A percentile compares a stretch with the other conserved stretches of the same genome.
phyloP scores from a whole-genome alignment of 2,797 vertebrate genomes.

The Acrossocheilus fasciatus region DNA sequence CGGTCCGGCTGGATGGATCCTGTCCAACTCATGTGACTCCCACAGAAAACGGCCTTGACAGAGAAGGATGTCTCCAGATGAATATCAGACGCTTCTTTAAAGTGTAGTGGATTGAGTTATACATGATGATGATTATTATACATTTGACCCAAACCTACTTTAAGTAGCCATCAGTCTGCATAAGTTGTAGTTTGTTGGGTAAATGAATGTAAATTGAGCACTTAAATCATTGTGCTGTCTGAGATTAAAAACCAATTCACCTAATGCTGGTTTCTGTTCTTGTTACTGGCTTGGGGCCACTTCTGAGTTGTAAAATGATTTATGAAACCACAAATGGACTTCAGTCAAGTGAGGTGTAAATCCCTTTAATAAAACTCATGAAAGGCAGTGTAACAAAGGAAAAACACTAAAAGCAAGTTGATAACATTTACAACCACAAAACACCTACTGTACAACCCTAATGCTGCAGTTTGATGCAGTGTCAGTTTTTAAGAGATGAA shows the following conservation, averaged over 20 bases:
- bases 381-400: constrained; percentile 85
- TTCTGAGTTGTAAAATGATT: background rate
- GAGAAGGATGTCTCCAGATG: background rate
- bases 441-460: constrained; percentile 85
- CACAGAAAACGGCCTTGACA: constrained; percentile 32
- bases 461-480: constrained; percentile 77
- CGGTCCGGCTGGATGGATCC: constrained; percentile 70
- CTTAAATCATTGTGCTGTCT: background rate
- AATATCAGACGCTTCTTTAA: background rate
- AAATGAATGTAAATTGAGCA: background rate
- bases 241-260: background rate
- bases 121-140: background rate
- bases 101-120: background rate
- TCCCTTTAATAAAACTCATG: constrained; percentile 93
- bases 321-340: background rate
- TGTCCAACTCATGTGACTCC: constrained; percentile 58
- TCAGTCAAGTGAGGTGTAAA: constrained; percentile 76
- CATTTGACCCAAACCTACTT: background rate
- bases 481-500: constrained; percentile 70
- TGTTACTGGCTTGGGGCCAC: background rate
- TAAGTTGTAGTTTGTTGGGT: background rate
- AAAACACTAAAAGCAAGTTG: constrained; percentile 81
- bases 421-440: constrained; percentile 94
- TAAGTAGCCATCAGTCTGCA: too few relatives aligned
- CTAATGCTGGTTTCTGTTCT: background rate